Conservation (phyloP, 2,113 vertebrate genomes). For the Myotis brandtii region DNA sequence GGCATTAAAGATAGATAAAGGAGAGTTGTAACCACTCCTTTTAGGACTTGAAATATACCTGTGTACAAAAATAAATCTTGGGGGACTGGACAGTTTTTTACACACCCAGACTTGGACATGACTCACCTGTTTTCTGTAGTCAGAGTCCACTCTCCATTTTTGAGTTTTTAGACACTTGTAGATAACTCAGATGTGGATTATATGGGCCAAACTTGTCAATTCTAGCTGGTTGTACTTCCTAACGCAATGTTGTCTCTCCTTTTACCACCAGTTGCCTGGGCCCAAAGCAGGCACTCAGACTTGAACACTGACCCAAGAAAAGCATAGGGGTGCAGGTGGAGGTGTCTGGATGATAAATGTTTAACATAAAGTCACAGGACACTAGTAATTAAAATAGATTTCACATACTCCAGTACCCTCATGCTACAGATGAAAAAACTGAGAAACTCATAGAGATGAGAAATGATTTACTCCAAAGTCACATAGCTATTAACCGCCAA, state of each 20-base stretch:
- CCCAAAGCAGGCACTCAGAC: not conserved
- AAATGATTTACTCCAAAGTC: not conserved
- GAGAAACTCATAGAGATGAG: not conserved
- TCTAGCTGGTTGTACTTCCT: not conserved
- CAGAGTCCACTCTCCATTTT: not conserved
- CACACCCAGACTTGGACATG: not conserved
- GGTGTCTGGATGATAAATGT: not conserved
- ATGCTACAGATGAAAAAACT: not conserved
- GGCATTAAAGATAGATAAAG: slow-evolving; percentile 40
- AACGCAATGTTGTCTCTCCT: not conserved
- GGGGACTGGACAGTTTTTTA: not conserved
- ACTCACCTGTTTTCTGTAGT: not conserved
- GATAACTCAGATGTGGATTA: not conserved
- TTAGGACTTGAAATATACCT: slow-evolving; percentile 24
- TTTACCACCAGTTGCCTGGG: not conserved
- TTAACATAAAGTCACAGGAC: not conserved
- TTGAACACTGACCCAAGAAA: not conserved
- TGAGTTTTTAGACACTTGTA: slow-evolving; percentile 7
- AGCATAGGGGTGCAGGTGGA: too few relatives aligned
- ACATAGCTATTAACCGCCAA: not conserved
- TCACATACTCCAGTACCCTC: not conserved
- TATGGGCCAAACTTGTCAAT: not conserved
- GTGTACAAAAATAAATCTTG: slow-evolving; percentile 9
- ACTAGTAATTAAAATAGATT: not conserved
- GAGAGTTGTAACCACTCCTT: not conserved